Evolutionary conservation across 35 echinoderm and acorn worm species (phyloP).

Genomic region (Ophioderma brevispina): DNA sequence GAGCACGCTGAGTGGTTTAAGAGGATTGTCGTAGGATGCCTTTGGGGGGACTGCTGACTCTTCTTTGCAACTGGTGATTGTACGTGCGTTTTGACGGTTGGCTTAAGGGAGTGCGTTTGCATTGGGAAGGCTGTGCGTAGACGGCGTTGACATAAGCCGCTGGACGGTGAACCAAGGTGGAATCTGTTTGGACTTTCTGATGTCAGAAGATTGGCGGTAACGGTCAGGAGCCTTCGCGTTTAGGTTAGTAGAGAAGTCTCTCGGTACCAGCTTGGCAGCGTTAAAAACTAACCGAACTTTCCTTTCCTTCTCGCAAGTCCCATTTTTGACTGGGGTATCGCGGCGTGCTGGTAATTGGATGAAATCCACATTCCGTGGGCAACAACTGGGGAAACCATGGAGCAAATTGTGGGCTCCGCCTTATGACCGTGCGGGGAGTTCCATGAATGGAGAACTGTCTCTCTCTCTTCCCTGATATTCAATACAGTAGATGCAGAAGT

Average conservation of each 20-base stretch:
- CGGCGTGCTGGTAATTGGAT: slow-evolving; percentile 68
- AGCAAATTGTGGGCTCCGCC: slow-evolving; percentile 62
- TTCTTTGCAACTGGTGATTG: no score
- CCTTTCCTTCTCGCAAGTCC: slow-evolving; percentile 53
- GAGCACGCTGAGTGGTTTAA: no score
- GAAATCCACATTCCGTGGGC: slow-evolving; percentile 57
- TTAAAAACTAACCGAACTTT: slow-evolving; percentile 52
- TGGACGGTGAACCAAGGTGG: slow-evolving; percentile 42
- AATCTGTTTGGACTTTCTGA: slow-evolving; percentile 41
- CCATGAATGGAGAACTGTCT: slow-evolving; percentile 60
- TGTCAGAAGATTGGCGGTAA: slow-evolving; percentile 51
- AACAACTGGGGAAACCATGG: slow-evolving; percentile 62
- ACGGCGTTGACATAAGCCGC: slow-evolving; percentile 39
- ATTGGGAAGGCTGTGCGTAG: slow-evolving; percentile 30
- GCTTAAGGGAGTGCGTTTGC: slow-evolving; percentile 27
- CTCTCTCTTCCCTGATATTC: slow-evolving; percentile 22
- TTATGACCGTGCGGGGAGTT: slow-evolving; percentile 46
- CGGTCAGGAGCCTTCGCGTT: slow-evolving; percentile 36
- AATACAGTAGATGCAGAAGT: slow-evolving; percentile 23
- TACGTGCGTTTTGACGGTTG: slow-evolving; percentile 1
- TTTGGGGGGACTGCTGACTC: no score
- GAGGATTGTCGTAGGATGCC: no score
- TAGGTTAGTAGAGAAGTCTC: no score
- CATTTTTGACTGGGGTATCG: slow-evolving; percentile 50
- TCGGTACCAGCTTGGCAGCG: slow-evolving; percentile 49